Evolutionary conservation across 2,888 invertebrate species (phyloP).

Genomic region (Danaus chrysippus): DNA sequence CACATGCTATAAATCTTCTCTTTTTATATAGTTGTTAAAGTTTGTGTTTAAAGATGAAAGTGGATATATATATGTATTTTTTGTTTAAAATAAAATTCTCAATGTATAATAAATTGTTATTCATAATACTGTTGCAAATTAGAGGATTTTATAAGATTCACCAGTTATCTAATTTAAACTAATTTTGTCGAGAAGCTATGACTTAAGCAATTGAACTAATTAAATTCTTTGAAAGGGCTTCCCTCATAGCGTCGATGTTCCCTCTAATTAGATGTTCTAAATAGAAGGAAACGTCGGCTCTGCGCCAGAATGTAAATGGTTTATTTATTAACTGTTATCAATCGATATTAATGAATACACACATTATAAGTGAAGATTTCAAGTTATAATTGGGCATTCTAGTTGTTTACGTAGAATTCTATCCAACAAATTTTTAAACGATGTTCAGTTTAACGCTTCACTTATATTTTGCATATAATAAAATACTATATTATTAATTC

Average conservation of each 20-base stretch:
- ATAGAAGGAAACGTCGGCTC: constrained; percentile 26
- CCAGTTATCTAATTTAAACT: constrained; percentile 3
- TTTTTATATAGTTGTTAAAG: neutral
- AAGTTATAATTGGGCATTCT: no score
- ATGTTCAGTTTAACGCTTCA: no score
- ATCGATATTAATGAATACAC: no score
- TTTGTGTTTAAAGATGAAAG: neutral
- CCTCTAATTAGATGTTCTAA: constrained; percentile 46
- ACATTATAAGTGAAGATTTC: no score
- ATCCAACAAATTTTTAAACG: no score
- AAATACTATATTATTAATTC: no score
- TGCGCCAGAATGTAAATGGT: no score
- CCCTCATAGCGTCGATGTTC: constrained; percentile 26
- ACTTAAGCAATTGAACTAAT: constrained; percentile 38
- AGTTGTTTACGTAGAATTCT: no score
- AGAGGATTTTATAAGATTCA: neutral
- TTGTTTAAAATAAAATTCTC: neutral
- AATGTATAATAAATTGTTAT: no score
- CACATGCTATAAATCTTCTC: constrained; percentile 3
- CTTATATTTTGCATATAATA: no score
- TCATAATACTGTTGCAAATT: neutral
- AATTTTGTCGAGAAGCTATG: constrained; percentile 16
- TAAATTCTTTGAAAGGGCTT: constrained; percentile 42
- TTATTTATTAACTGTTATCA: no score
- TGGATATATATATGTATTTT: neutral